phyloP scores from a whole-genome alignment of 2,797 vertebrate species.

The Rhinogobio ventralis region DNA sequence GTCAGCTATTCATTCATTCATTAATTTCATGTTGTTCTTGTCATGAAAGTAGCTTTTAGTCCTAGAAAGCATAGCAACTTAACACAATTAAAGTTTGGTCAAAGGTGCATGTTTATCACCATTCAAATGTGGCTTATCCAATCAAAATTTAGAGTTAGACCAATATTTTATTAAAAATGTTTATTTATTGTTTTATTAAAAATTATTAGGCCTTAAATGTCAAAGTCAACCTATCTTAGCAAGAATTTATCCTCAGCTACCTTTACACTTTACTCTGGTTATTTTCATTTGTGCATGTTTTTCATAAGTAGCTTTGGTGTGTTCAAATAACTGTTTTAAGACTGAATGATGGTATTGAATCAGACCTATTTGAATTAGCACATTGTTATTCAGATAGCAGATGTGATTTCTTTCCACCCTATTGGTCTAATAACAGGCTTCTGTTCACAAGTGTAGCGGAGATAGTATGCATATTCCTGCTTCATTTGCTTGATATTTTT shows the following conservation, averaged over 20 bases:
- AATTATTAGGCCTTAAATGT: too few relatives aligned
- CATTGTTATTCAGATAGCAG: constrained; percentile 30
- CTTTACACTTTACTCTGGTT: neutral
- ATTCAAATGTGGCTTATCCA: neutral
- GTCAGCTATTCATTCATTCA: too few relatives aligned
- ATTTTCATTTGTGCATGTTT: neutral
- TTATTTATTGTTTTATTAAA: neutral
- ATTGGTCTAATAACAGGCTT: constrained; percentile 20
- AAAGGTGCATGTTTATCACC: too few relatives aligned
- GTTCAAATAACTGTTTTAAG: neutral
- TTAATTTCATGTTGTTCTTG: neutral
- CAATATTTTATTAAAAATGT: neutral
- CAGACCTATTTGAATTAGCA: constrained; percentile 10
- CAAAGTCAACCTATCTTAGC: too few relatives aligned
- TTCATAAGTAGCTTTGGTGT: neutral
- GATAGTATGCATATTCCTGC: neutral
- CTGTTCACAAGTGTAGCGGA: constrained; percentile 11
- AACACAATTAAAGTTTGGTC: neutral
- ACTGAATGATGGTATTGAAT: neutral
- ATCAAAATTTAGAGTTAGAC: neutral
- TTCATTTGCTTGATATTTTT: constrained; percentile 33
- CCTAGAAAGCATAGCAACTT: neutral
- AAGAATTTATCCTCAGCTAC: neutral
- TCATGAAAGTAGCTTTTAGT: neutral
- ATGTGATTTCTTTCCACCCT: constrained; percentile 11